phyloP scores from a whole-genome alignment of 1,140 invertebrate genomes.

The Sycobia sp. region DNA sequence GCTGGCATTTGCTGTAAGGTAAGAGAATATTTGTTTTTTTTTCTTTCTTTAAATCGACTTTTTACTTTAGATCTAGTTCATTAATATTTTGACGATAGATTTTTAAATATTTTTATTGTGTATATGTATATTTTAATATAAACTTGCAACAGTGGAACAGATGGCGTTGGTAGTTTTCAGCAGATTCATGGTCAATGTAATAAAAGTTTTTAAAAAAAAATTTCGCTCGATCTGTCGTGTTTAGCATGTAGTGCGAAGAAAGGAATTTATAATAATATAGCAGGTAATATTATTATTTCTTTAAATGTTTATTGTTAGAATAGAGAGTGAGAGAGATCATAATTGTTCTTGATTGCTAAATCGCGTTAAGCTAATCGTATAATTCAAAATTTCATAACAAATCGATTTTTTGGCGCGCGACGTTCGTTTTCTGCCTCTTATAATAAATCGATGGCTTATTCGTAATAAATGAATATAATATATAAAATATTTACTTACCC shows the following conservation, averaged over 20 bases:
- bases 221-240: slow-evolving; percentile 17
- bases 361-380: slow-evolving; percentile 2
- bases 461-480: neutral
- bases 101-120: no score
- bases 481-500: neutral
- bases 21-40: no score
- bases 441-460: slow-evolving; percentile 2
- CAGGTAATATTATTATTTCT: slow-evolving; percentile 14
- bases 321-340: slow-evolving; percentile 4
- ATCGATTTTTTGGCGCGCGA: slow-evolving; percentile 10
- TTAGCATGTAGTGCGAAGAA: neutral
- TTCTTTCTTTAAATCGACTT: no score
- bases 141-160: no score
- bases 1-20: no score
- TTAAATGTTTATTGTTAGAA: slow-evolving; percentile 30
- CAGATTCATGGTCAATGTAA: slow-evolving; percentile 10
- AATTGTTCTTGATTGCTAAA: slow-evolving; percentile 24
- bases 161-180: no score
- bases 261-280: no score
- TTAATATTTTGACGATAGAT: no score
- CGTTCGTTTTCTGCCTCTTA: neutral
- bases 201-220: slow-evolving; percentile 10
- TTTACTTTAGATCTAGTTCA: no score
- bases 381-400: slow-evolving; percentile 19
- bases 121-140: no score